Percentiles rank a stretch among this genome's conserved stretches.
Conservation (phyloP, 2,113 vertebrate genomes). For the Paraplagusia blochii region DNA sequence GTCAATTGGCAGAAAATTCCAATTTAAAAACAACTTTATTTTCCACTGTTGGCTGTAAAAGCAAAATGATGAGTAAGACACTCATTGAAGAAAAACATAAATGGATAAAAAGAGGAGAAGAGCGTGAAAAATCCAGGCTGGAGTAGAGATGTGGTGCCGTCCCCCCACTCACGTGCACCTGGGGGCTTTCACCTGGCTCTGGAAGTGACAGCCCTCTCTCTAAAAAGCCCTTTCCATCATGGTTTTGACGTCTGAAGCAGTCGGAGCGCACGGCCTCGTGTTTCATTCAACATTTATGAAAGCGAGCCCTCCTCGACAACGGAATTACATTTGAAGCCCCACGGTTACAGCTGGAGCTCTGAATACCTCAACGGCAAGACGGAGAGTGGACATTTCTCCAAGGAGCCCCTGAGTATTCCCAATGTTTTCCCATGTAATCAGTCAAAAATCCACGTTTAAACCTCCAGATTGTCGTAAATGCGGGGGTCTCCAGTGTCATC, state of each 20-base stretch:
- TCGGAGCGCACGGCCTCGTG: slow-evolving; percentile 36
- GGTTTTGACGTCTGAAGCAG: slow-evolving; percentile 23
- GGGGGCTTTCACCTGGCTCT: slow-evolving; percentile 54
- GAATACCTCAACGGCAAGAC: slow-evolving; percentile 44
- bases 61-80: too few relatives aligned
- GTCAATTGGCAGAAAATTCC: slow-evolving; percentile 50
- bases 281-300: slow-evolving; percentile 65
- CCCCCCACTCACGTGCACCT: too few relatives aligned
- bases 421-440: too few relatives aligned
- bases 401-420: too few relatives aligned
- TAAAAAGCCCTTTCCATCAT: slow-evolving; percentile 47
- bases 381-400: too few relatives aligned
- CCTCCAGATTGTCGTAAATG: neutral
- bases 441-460: too few relatives aligned
- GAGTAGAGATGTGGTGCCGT: too few relatives aligned
- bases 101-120: slow-evolving; percentile 11
- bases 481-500: neutral
- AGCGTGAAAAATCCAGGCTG: neutral
- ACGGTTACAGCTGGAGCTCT: slow-evolving; percentile 44
- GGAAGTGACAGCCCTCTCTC: slow-evolving; percentile 24
- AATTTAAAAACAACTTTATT: slow-evolving; percentile 19
- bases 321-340: slow-evolving; percentile 64
- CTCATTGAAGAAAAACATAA: neutral
- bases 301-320: slow-evolving; percentile 44
- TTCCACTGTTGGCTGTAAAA: slow-evolving; percentile 9